Evolutionary conservation across 2,888 invertebrate species (phyloP), one percentile per base, ranked within the genome.

Genomic region (Acrobasis suavella): DNA sequence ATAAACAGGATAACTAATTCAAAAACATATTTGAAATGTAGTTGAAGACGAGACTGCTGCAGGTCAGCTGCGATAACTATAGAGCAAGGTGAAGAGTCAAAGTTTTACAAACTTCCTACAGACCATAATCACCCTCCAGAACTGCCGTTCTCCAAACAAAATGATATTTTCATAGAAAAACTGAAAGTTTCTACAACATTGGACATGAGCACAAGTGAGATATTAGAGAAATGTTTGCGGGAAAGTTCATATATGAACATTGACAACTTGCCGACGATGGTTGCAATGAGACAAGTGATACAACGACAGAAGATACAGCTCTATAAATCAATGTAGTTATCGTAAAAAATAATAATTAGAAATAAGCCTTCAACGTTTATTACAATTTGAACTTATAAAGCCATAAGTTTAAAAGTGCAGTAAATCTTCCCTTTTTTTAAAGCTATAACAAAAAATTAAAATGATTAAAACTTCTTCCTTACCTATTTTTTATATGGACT

Each of bases 21-120:
- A 50, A 59, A 50, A 50, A 8, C 15, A 15, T 59, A 59, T 50
- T 59, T 50, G 58, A 37, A 15, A 12, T 59, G 58, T 7, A 50
- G 9, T 9, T 7, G 46, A 14, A 5, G 5, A 15, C 2, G 46
- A 16, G 49, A 59, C 16, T 12, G 14, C 2, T 49, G 58, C 46
- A 46, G 2, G 37, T n/a, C 58, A 15, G 49, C 37, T 9, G 37
- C 58, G n/a, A 50, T 32, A 8, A 50, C 32, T 37, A 37, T 59
- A n/a, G 50, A 37, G 9, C 12, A 50, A n/a, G 37, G 49, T 37
- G 37, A 37, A 6, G 49, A 9, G 7, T 8, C 39, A 16, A 16
- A 16, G n/a, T 60, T 38, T 16, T 9, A 32, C 32, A 59, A 37
- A 37, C 3, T 38, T 16, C 59, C 50, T 16, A 14, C 50, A 8